Conservation (phyloP, 2,888 invertebrate genomes). For the Philonicus albiceps region DNA sequence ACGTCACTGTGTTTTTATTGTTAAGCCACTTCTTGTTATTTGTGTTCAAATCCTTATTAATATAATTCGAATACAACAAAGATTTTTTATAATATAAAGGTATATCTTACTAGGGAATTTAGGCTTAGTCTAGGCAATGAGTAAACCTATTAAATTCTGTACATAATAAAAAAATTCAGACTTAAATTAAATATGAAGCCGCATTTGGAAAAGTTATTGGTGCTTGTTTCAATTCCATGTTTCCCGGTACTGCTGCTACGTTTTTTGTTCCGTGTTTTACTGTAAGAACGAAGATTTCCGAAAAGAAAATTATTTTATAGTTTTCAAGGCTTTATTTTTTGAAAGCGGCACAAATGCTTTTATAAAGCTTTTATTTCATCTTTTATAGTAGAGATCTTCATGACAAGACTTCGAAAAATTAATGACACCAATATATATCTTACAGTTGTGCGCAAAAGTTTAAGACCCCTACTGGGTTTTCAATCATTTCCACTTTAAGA, state of each 20-base stretch:
- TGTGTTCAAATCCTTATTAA: conserved; percentile 39
- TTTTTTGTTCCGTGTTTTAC: not conserved
- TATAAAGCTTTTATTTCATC: no score
- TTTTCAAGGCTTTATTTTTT: no score
- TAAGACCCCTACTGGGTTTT: no score
- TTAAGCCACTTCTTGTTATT: conserved; percentile 39
- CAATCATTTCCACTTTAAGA: no score
- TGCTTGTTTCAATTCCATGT: not conserved
- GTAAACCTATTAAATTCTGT: conserved; percentile 20
- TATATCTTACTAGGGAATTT: conserved; percentile 26
- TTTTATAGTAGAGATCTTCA: no score
- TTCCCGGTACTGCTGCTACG: not conserved
- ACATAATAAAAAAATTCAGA: conserved; percentile 11
- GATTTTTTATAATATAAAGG: conserved; percentile 31
- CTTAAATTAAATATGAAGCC: conserved; percentile 35
- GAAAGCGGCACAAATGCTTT: no score
- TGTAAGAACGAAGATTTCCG: not conserved
- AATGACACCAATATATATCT: no score
- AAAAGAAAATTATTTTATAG: no score
- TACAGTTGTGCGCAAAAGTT: no score
- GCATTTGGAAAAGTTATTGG: conserved; percentile 11
- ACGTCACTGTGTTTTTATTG: conserved; percentile 45
- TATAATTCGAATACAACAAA: conserved; percentile 36
- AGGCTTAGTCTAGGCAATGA: conserved; percentile 31
- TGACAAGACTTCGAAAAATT: no score